Conservation (phyloP, 2,888 invertebrate genomes). For the Hedychridium roseum region DNA sequence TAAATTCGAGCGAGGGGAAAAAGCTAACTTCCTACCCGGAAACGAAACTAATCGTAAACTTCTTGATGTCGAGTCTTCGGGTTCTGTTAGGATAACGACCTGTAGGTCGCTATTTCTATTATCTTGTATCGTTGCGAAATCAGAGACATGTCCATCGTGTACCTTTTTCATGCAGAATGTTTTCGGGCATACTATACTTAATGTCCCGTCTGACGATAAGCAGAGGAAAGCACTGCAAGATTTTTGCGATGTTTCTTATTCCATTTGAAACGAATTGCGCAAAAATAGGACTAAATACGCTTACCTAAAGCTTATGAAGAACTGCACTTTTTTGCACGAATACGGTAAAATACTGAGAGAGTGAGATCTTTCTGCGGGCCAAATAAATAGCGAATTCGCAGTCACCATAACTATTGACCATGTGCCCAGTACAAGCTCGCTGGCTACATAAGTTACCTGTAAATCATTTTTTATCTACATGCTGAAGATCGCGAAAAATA, state of each 20-base stretch:
- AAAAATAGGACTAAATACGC: neutral
- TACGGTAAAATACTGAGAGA: conserved; percentile 25
- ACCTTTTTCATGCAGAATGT: conserved; percentile 47
- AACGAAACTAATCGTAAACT: conserved; percentile 45
- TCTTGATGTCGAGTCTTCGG: conserved; percentile 15
- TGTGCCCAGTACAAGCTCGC: conserved; percentile 14
- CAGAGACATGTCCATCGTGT: conserved; percentile 36
- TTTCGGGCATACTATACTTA: conserved; percentile 44
- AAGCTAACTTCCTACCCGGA: conserved; percentile 40
- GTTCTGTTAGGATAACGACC: conserved; percentile 41
- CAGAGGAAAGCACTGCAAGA: conserved; percentile 43
- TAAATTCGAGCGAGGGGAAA: conserved; percentile 7
- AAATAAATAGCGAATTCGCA: conserved; percentile 34
- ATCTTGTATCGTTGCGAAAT: conserved; percentile 47
- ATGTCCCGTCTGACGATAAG: conserved; percentile 39
- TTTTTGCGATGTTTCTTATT: too few species aligned
- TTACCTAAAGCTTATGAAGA: conserved; percentile 41
- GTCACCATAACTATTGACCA: conserved; percentile 37
- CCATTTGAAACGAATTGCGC: conserved; percentile 17
- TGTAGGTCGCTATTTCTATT: conserved; percentile 34
- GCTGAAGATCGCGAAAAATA: too few species aligned
- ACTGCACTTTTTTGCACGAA: conserved; percentile 42
- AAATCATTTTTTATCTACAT: too few species aligned
- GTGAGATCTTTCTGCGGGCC: conserved; percentile 34
- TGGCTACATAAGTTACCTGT: conserved; percentile 33